Base-by-base conservation (phyloP, 2,888 invertebrate species). In the Lumbricus terrestris region DNA sequence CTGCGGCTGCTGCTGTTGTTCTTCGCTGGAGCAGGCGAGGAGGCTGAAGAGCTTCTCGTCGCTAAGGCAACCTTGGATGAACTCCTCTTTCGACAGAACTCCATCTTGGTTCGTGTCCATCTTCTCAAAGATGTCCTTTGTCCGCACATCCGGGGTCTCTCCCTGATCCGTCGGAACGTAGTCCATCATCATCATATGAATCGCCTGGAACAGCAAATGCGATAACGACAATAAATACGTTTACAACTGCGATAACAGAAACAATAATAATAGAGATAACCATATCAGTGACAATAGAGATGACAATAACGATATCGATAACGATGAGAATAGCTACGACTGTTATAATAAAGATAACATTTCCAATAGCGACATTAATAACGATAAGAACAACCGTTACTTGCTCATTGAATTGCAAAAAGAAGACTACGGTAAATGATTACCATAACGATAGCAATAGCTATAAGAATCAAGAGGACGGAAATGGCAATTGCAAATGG, bases 41-140 rank as follows among this genome's bases (percentile, higher is more conserved):
- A 93, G 92, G 37, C 91, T 92, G 91, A 91, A 93, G 92, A 98
- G 96, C 95, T 98, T 98, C 95, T 98, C 98, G 95, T 98, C 98
- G 95, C 98, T 98, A 94, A 98, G 96, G 95, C 98, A 98, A 91
- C 98, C 98, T 95, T 98, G 98, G 92, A 98, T 96, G 95, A 98
- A 98, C 96, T 99, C 99, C 93, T 98, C 98, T 96, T 98, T 98
- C 93, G 98, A 98, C 94, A 98, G 96, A 95, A 98, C 98, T 91
- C 98, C 98, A 95, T 99, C 98, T 96, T 98, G 97, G 96, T 99
- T 99, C 95, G 98, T 98, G 95, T 99, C 99, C 98, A 99, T 98
- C 95, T 98, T 98, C 91, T 98, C 98, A 95, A 99, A 99, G 94
- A 99, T 99, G 95, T 98, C 98, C 96, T 98, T 98, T 93, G 98